Base-by-base conservation (phyloP, 2,888 invertebrate genomes). In the Laothoe populi region DNA sequence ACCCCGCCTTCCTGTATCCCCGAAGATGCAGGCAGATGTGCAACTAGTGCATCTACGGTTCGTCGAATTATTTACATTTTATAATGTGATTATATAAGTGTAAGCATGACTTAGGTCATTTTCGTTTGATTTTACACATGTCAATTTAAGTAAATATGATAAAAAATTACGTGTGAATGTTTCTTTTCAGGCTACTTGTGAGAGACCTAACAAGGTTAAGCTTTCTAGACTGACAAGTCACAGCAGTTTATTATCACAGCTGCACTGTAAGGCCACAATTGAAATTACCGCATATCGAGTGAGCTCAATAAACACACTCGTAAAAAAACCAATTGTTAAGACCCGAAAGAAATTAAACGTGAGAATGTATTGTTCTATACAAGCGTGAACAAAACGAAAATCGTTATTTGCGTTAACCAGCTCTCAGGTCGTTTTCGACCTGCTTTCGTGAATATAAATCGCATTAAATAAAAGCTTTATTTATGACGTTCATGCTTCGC, bases 291-390 rank as follows among this genome's bases (percentile, higher is more conserved):
- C 83, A 87, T 86, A 86, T 85, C 82, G 82, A 87, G 82, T 83
- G 82, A 83, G 83, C 86, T 84, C 89, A 91, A 92, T 92, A 92
- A 92, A 92, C 92, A 92, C 88, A 90, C 84, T 90, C 90, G 85
- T 92, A 91, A 92, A 92, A 88, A 87, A 87, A 89, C 87, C 90
- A 88, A 91, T 92, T 90, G 90, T 82, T 79, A 84, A 86, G 82
- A 82, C 79, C 84, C 86, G 84, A 90, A 90, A 89, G 89, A 88
- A 92, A 92, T 92, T 91, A 91, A 91, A 92, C 90, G 92, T 91
- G 92, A 91, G 92, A 92, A 92, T 85, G 90, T 90, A 92, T 92
- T 92, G 92, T 92, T 92, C 86, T 88, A 86, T 88, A 87, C 79
- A 80, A 84, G 86, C 88, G 89, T 83, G 84, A 87, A 91, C 86